Evolutionary conservation across 92 coral and sea anemone genomes (phyloP).

Genomic region (Palythoa grandiflora): DNA sequence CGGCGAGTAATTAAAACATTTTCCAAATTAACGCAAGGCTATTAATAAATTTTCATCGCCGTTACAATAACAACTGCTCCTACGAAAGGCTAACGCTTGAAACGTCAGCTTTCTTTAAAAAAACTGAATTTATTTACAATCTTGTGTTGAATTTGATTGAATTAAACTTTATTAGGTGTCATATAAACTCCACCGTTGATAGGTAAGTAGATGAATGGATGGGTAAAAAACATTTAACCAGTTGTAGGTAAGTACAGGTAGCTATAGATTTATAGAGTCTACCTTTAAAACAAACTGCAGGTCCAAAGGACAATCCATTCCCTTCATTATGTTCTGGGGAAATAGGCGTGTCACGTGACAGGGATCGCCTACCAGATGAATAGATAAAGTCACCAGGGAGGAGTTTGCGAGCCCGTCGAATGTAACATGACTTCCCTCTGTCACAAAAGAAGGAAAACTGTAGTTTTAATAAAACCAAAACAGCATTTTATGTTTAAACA

Average conservation of each 20-base stretch:
- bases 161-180: no score
- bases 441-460: neutral
- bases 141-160: no score
- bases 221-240: neutral
- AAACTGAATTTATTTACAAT: no score
- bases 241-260: neutral
- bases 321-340: slow-evolving; percentile 90
- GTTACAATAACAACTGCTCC: no score
- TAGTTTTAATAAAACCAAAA: neutral
- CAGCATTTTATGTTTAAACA: no score
- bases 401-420: slow-evolving; percentile 86
- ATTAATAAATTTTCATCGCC: no score
- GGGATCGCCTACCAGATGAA: slow-evolving; percentile 95
- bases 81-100: neutral
- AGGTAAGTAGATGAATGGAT: neutral
- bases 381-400: slow-evolving; percentile 67
- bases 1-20: no score
- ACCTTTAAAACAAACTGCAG: slow-evolving; percentile 89
- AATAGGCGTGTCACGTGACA: slow-evolving; percentile 90
- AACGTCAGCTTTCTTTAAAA: no score
- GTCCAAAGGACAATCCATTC: slow-evolving; percentile 95
- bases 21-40: neutral
- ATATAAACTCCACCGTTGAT: neutral
- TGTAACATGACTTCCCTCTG: slow-evolving; percentile 86
- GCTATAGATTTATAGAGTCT: neutral